Conservation (phyloP, 2,113 vertebrate genomes). For the Caranx melampygus region DNA sequence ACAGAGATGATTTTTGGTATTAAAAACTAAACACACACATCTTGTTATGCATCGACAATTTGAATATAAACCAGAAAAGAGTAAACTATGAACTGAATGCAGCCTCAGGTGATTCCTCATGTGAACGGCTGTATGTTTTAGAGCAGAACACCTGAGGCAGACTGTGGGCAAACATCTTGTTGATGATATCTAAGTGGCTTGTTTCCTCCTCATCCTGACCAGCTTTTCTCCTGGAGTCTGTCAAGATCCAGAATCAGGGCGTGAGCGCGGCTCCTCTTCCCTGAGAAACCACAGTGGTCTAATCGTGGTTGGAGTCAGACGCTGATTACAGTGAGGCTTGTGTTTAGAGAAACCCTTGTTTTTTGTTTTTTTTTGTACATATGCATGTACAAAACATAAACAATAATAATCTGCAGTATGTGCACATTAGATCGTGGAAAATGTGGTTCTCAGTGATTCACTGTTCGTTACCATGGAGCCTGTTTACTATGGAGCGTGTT, state of each 20-base stretch:
- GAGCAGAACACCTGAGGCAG: not conserved
- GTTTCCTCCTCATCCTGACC: constrained; percentile 9
- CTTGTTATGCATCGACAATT: too few species aligned
- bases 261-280: constrained; percentile 2
- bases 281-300: constrained; percentile 11
- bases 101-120: not conserved
- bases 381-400: not conserved
- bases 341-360: not conserved
- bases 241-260: constrained; percentile 15
- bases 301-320: not conserved
- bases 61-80: too few species aligned
- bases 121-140: not conserved
- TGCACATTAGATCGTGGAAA: not conserved
- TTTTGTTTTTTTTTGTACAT: not conserved
- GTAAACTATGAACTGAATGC: too few species aligned
- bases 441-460: not conserved
- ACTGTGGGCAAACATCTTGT: not conserved
- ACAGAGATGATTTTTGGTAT: too few species aligned
- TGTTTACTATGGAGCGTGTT: too few species aligned
- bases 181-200: not conserved
- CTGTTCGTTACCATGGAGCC: too few species aligned
- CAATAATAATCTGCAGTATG: not conserved
- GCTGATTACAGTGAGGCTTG: constrained; percentile 12
- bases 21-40: too few species aligned
- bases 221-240: constrained; percentile 26